Conservation (phyloP, 2,113 vertebrate genomes). For the Rana temporaria region DNA sequence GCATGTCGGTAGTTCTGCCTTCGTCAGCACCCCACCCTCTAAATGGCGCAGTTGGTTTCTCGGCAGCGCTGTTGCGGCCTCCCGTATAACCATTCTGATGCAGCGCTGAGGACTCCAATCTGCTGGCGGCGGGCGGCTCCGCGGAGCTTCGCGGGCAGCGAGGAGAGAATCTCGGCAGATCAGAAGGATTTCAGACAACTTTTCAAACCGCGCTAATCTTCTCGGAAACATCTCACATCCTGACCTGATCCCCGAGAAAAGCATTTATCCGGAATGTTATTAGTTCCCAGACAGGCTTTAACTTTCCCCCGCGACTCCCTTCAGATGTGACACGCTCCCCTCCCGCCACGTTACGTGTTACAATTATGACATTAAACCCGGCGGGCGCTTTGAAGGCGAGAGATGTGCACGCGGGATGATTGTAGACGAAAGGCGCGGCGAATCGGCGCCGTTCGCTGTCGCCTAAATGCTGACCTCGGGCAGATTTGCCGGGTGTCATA, state of each 20-base stretch:
- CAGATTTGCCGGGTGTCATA: no score
- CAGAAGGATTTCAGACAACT: not conserved
- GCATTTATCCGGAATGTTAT: not conserved
- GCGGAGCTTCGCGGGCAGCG: not conserved
- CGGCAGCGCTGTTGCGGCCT: no score
- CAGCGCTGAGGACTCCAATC: no score
- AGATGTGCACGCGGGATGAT: not conserved
- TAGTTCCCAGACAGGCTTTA: not conserved
- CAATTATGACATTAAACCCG: not conserved
- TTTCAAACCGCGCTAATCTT: not conserved
- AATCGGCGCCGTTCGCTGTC: not conserved
- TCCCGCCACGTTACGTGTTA: not conserved
- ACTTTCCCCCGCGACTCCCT: not conserved
- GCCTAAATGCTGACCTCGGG: not conserved
- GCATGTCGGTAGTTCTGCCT: no score
- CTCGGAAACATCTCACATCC: not conserved
- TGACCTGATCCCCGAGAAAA: not conserved
- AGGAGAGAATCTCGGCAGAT: not conserved
- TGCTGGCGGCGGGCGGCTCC: not conserved
- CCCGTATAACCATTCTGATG: no score
- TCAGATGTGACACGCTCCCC: not conserved
- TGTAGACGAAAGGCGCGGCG: not conserved
- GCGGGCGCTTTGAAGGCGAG: not conserved
- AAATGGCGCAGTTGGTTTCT: no score
- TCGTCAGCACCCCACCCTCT: no score